A percentile compares a stretch with the other conserved stretches of the same genome.
These are phyloP conservation scores for Mesitornis unicolor DNA, from an alignment of 2,113 vertebrate genomes.

Conservation along the genomic window DNA sequence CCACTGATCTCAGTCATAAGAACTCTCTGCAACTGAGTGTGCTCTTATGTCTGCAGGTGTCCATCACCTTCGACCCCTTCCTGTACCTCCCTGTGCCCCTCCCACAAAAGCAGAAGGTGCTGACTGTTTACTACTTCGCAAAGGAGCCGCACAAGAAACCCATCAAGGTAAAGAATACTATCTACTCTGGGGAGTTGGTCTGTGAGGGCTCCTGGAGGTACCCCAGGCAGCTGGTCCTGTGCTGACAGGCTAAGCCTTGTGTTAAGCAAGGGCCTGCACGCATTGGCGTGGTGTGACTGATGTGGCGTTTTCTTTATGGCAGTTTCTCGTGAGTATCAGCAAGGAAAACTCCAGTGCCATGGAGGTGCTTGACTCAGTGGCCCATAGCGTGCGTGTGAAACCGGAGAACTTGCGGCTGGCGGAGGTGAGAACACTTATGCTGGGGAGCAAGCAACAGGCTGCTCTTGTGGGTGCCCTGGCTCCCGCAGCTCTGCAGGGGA, in stretches of 20 bases:
- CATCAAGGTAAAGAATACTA: constrained; percentile 83
- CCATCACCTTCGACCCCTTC: constrained; percentile 98
- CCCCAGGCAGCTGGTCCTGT: not conserved
- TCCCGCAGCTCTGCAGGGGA: not conserved
- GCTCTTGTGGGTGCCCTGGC: not conserved
- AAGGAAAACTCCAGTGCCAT: constrained; percentile 93
- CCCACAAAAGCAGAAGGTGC: constrained; percentile 96
- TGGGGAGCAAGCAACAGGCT: rapidly evolving
- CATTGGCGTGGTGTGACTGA: not conserved
- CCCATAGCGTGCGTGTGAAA: constrained; percentile 86
- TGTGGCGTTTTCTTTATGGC: not conserved
- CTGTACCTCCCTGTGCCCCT: constrained; percentile 94
- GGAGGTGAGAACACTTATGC: constrained; percentile 76
- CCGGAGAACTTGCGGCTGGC: constrained; percentile 89
- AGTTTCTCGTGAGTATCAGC: constrained; percentile 96
- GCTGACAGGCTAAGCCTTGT: not conserved
- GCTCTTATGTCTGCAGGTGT: constrained; percentile 78
- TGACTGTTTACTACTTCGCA: constrained; percentile 92
- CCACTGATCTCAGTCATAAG: not conserved
- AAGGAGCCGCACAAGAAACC: constrained; percentile 97
- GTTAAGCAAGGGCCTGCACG: rapidly evolving
- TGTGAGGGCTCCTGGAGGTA: not conserved
- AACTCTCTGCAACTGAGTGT: not conserved
- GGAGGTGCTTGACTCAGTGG: constrained; percentile 91
- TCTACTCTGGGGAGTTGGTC: not conserved